A percentile compares a stretch with the other conserved stretches of the same genome.
Evolutionary conservation across 2,113 vertebrate genomes (phyloP).

Genomic region (Epinephelus cyanopodus): DNA sequence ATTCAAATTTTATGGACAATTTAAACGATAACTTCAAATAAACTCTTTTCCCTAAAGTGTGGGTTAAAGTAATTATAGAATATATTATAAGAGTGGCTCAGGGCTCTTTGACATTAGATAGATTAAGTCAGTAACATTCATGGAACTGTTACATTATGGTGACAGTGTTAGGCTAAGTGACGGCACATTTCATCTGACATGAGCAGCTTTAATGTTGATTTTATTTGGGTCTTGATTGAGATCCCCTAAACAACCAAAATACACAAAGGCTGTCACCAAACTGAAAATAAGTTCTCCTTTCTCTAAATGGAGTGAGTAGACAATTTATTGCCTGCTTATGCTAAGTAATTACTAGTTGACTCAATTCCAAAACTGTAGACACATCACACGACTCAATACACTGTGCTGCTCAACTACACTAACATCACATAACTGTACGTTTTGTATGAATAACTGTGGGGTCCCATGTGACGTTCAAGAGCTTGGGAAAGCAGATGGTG

Average conservation of each 20-base stretch:
- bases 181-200: not conserved
- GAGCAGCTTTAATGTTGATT: not conserved
- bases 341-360: slow-evolving; percentile 14
- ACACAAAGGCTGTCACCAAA: not conserved
- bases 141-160: not conserved
- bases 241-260: not conserved
- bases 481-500: slow-evolving; percentile 34
- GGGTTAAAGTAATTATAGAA: not conserved
- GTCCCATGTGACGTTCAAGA: slow-evolving; percentile 30
- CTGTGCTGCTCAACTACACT: slow-evolving; percentile 14
- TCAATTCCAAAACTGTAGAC: slow-evolving; percentile 4
- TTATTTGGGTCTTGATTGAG: not conserved
- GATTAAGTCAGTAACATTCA: not conserved
- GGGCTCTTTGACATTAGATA: not conserved
- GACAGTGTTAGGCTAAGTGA: not conserved
- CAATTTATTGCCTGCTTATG: not conserved
- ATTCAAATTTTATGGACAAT: not conserved
- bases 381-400: slow-evolving; percentile 1
- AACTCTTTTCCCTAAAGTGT: not conserved
- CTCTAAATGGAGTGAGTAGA: not conserved
- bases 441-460: slow-evolving; percentile 26
- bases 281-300: not conserved
- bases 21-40: not conserved
- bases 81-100: not conserved
- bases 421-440: slow-evolving; percentile 21